Percentiles rank a stretch among this genome's conserved stretches.
Conservation (phyloP, 1,140 invertebrate genomes). For the Leptinotarsa defecta region DNA sequence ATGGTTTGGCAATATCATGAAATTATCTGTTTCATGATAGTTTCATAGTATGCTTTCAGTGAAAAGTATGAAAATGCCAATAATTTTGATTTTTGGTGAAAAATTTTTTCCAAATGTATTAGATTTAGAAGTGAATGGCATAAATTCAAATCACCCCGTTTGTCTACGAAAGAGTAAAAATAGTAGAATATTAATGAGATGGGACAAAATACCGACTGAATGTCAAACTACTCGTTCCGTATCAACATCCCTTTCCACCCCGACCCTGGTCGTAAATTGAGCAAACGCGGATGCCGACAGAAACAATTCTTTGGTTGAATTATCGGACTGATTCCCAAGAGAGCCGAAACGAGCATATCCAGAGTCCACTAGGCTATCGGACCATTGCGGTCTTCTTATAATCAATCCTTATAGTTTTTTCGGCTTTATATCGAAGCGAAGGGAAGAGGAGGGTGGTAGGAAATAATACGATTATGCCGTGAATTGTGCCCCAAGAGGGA, state of each 20-base stretch:
- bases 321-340: conserved; percentile 36
- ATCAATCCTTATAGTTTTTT: conserved; percentile 47
- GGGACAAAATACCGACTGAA: too few species aligned
- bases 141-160: too few species aligned
- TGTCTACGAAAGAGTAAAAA: too few species aligned
- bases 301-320: conserved; percentile 49
- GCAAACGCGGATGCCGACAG: conserved; percentile 46
- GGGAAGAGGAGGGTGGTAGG: conserved; percentile 38
- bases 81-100: too few species aligned
- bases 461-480: conserved; percentile 51
- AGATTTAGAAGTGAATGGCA: too few species aligned
- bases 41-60: too few species aligned
- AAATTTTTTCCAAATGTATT: too few species aligned
- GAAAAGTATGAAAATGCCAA: too few species aligned
- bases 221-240: too few species aligned
- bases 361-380: conserved; percentile 20
- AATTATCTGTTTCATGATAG: too few species aligned
- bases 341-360: conserved; percentile 26
- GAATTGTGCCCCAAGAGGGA: conserved; percentile 43
- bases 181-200: too few species aligned
- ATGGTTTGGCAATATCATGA: too few species aligned
- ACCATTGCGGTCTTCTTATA: conserved; percentile 40
- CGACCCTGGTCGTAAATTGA: conserved; percentile 41
- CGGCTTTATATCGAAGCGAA: conserved; percentile 31
- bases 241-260: not conserved